phyloP scores from a whole-genome alignment of 2,888 invertebrate genomes.

The Asteroscopus sphinx region DNA sequence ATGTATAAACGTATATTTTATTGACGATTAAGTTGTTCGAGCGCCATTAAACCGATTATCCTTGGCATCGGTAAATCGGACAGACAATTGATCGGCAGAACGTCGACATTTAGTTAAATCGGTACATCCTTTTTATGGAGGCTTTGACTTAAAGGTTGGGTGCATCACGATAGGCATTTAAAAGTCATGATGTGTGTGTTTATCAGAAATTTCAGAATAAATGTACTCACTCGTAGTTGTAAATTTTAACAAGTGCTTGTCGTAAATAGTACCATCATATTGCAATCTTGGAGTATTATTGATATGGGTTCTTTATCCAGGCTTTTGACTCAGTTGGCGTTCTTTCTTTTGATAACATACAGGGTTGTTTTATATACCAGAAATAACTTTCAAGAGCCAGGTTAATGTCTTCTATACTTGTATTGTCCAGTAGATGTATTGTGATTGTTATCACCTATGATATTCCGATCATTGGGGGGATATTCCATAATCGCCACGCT shows the following conservation, averaged over 20 bases:
- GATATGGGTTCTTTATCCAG: too few species aligned
- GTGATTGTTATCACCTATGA: too few species aligned
- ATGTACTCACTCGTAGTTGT: constrained; percentile 23
- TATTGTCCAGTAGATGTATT: too few species aligned
- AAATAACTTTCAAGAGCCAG: too few species aligned
- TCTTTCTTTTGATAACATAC: too few species aligned
- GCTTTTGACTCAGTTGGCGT: too few species aligned
- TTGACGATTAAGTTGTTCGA: constrained; percentile 29
- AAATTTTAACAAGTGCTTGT: constrained; percentile 34
- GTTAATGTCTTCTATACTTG: too few species aligned
- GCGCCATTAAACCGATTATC: constrained; percentile 39
- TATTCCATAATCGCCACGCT: too few species aligned
- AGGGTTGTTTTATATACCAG: too few species aligned
- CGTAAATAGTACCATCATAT: too few species aligned
- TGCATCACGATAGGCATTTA: constrained; percentile 30
- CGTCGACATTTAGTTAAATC: constrained; percentile 43
- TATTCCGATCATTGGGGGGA: too few species aligned
- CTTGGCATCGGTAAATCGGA: constrained; percentile 43
- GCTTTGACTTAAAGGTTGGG: constrained; percentile 45
- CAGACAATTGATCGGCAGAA: constrained; percentile 38
- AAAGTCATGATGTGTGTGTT: constrained; percentile 22
- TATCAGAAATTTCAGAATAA: background rate
- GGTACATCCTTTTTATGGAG: constrained; percentile 50
- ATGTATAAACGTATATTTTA: constrained; percentile 3
- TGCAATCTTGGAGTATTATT: too few species aligned